These are phyloP conservation scores for Atrichornis clamosus DNA, from an alignment of 2,113 vertebrate species.

Conservation along the genomic window DNA sequence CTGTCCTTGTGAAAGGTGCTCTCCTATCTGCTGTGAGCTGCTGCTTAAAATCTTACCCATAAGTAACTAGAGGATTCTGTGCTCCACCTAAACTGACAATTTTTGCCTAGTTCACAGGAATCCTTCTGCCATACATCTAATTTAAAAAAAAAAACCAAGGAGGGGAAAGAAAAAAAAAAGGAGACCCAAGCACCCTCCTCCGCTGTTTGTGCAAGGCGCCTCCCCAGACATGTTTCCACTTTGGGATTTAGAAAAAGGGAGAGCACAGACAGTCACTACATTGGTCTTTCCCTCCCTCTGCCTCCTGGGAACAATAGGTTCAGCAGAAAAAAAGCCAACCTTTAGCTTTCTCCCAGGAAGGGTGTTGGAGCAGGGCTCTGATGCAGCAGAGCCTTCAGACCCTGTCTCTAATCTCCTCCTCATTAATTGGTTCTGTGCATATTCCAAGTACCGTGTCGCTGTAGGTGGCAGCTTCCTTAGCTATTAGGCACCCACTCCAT, in stretches of 20 bases:
- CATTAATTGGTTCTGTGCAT: slow-evolving; percentile 10
- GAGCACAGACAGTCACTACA: neutral
- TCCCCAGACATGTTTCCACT: neutral
- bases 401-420: slow-evolving; percentile 20
- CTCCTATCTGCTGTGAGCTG: neutral
- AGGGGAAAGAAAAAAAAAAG: neutral
- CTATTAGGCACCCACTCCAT: slow-evolving; percentile 9
- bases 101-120: neutral
- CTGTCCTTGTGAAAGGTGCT: neutral
- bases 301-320: neutral
- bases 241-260: neutral
- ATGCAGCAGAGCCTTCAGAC: neutral
- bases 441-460: neutral
- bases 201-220: neutral
- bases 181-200: neutral
- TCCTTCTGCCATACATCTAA: neutral
- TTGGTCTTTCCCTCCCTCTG: neutral
- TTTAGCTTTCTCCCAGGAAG: neutral
- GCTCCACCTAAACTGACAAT: neutral
- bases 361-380: neutral
- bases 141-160: neutral
- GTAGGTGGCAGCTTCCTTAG: slow-evolving; percentile 38
- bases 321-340: neutral
- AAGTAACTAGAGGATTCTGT: neutral
- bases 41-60: neutral